These are phyloP conservation scores for Anser cygnoides DNA, from an alignment of 2,113 vertebrate genomes.

Conservation along the genomic window DNA sequence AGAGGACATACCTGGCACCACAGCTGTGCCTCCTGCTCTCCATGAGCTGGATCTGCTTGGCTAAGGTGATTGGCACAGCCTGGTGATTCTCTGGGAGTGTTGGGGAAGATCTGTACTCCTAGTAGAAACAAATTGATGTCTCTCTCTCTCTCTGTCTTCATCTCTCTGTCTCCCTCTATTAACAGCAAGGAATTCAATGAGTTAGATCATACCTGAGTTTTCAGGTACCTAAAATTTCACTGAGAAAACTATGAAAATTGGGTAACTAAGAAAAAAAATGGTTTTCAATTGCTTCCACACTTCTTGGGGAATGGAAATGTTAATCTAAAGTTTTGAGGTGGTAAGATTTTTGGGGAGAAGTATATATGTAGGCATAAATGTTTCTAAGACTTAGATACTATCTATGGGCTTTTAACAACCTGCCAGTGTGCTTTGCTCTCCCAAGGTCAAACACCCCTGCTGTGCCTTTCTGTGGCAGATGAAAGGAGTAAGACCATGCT, in stretches of 20 bases:
- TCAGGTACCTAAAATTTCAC: neutral
- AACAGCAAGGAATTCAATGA: neutral
- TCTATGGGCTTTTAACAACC: neutral
- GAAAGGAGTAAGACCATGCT: neutral
- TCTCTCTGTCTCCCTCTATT: neutral
- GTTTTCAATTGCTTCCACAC: neutral
- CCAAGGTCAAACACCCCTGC: neutral
- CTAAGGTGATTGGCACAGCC: neutral
- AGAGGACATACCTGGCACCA: neutral
- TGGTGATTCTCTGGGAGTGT: neutral
- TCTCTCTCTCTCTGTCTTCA: accelerated
- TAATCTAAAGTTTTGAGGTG: neutral
- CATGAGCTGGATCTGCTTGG: accelerated
- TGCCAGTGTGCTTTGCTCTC: neutral
- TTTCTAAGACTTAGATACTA: neutral
- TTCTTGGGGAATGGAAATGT: neutral
- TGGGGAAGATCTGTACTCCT: neutral
- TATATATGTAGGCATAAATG: neutral
- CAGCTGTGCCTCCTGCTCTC: neutral
- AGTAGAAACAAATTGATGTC: neutral
- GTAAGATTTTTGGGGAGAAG: neutral
- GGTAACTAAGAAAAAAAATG: neutral
- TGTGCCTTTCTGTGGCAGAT: neutral
- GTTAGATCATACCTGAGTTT: neutral
- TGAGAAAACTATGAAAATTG: neutral